Conservation (phyloP, 1,140 invertebrate genomes). For the Ostrea denselamellosa region DNA sequence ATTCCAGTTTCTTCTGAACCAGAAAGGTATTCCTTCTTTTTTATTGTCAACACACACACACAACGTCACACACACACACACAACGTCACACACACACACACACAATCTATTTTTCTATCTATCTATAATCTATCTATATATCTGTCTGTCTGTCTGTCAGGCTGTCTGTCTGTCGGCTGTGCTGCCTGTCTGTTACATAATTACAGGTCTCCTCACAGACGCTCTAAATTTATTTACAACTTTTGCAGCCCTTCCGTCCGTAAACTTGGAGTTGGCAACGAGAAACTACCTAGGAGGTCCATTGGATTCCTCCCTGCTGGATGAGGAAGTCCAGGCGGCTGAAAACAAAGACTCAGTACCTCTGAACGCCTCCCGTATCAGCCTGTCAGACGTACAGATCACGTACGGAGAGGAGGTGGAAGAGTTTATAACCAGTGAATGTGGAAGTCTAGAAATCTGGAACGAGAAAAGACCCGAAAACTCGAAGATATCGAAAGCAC, state of each 20-base stretch:
- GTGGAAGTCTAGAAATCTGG: slow-evolving; percentile 70
- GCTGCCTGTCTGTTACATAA: too few species aligned
- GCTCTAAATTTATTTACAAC: not conserved
- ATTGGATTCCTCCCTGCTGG: slow-evolving; percentile 65
- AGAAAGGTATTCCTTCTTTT: slow-evolving; percentile 71
- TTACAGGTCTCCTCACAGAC: too few species aligned
- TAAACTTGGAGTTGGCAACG: slow-evolving; percentile 75
- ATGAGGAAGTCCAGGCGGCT: slow-evolving; percentile 64
- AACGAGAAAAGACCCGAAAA: slow-evolving; percentile 67
- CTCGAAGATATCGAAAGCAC: slow-evolving; percentile 49
- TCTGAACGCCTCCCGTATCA: slow-evolving; percentile 63
- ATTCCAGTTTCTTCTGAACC: slow-evolving; percentile 70
- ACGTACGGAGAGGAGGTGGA: slow-evolving; percentile 72
- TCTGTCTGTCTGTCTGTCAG: too few species aligned
- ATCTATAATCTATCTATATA: too few species aligned
- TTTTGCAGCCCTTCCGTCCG: slow-evolving; percentile 72
- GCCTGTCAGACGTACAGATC: slow-evolving; percentile 66
- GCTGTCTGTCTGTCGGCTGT: too few species aligned
- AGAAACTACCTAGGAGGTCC: slow-evolving; percentile 75
- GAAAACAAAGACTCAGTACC: slow-evolving; percentile 64
- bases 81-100: too few species aligned
- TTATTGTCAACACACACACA: too few species aligned
- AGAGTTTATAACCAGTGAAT: slow-evolving; percentile 74
- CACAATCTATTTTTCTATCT: too few species aligned
- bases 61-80: too few species aligned